A percentile compares a stretch with the other conserved stretches of the same genome.
phyloP scores from a whole-genome alignment of 2,888 invertebrate genomes.

The Lasius fuliginosus region DNA sequence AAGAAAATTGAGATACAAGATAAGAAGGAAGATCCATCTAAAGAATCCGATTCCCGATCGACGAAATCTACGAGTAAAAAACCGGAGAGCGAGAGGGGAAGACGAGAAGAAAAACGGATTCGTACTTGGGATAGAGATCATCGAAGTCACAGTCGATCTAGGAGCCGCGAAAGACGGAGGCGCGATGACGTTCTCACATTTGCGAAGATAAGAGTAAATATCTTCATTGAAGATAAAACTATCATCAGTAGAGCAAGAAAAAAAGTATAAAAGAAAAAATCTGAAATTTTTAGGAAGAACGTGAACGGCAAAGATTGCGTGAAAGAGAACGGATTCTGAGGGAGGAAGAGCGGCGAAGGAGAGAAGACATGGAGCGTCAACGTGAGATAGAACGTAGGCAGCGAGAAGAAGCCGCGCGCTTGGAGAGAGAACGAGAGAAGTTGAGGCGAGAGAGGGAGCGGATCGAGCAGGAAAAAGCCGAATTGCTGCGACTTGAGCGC shows the following conservation, averaged over 20 bases:
- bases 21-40: conserved; percentile 83
- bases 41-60: conserved; percentile 85
- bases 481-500: conserved; percentile 93
- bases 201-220: conserved; percentile 91
- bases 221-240: conserved; percentile 1
- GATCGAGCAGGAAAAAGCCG: conserved; percentile 95
- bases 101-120: conserved; percentile 84
- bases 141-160: conserved; percentile 81
- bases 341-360: conserved; percentile 93
- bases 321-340: conserved; percentile 93
- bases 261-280: not conserved
- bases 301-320: conserved; percentile 91
- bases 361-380: conserved; percentile 92
- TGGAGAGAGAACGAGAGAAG: conserved; percentile 94
- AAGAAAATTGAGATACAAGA: conserved; percentile 86
- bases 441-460: conserved; percentile 94
- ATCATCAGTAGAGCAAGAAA: not conserved
- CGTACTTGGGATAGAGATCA: conserved; percentile 83
- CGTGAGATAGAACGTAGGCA: conserved; percentile 94
- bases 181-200: conserved; percentile 91
- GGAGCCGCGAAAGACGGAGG: conserved; percentile 87
- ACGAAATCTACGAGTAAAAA: conserved; percentile 87
- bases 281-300: conserved; percentile 88
- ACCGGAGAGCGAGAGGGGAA: conserved; percentile 84
- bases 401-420: conserved; percentile 93